Conservation (phyloP, 2,888 invertebrate genomes). For the Orthonychiurus folsomi region DNA sequence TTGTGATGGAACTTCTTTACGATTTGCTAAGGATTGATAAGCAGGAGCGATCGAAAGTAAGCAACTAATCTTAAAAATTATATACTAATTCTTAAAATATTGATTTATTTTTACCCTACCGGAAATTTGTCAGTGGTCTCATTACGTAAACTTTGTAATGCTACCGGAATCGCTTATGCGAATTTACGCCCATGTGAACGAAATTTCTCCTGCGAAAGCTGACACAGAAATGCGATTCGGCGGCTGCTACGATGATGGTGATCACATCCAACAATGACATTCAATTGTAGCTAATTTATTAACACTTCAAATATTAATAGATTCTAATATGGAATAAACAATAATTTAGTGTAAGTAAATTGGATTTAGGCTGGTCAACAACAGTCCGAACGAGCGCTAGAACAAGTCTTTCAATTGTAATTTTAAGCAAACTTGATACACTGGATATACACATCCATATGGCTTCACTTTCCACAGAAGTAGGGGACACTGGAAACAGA, state of each 20-base stretch:
- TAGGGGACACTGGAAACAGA: no score
- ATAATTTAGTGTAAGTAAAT: no score
- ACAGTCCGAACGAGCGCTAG: no score
- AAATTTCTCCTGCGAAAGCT: slow-evolving; percentile 21
- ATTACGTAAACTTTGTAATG: slow-evolving; percentile 28
- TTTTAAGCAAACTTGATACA: no score
- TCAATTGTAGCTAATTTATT: no score
- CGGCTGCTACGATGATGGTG: slow-evolving; percentile 14
- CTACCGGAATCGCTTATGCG: slow-evolving; percentile 32
- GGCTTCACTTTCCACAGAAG: no score
- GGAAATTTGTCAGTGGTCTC: slow-evolving; percentile 28
- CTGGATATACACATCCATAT: no score
- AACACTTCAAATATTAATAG: no score
- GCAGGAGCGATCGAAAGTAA: background rate
- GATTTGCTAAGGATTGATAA: background rate
- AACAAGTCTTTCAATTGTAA: no score
- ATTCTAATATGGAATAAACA: no score
- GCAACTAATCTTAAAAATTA: background rate
- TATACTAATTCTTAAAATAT: background rate
- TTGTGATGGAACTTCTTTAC: background rate
- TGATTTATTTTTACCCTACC: slow-evolving; percentile 9
- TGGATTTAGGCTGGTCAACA: no score
- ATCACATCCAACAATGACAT: background rate
- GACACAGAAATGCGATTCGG: slow-evolving; percentile 32
- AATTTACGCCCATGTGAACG: slow-evolving; percentile 27